Conservation (phyloP, 2,888 invertebrate species). For the Acleris literana region DNA sequence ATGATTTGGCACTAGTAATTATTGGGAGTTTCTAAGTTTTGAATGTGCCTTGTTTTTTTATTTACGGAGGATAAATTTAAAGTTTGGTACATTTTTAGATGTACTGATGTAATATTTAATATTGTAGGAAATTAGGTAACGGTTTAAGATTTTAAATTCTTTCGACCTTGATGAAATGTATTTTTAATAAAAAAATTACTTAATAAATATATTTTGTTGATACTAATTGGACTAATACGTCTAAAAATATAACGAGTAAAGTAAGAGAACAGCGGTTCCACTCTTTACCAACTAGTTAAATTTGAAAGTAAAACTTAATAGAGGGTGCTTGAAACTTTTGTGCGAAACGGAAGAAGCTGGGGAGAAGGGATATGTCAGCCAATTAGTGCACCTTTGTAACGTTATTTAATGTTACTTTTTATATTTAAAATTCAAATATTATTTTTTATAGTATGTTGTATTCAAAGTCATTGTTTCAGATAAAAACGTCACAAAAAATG, state of each 20-base stretch:
- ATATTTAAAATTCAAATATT: too few relatives aligned
- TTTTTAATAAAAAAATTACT: too few relatives aligned
- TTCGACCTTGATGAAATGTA: too few relatives aligned
- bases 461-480: too few relatives aligned
- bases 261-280: not conserved
- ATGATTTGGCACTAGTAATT: constrained; percentile 12
- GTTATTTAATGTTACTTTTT: too few relatives aligned
- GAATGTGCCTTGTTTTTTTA: not conserved
- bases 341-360: constrained; percentile 3
- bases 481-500: not conserved
- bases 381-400: constrained; percentile 3
- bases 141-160: too few relatives aligned
- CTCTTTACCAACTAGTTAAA: constrained; percentile 5
- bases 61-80: not conserved
- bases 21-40: not conserved
- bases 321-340: constrained; percentile 15
- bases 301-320: constrained; percentile 11
- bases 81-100: not conserved
- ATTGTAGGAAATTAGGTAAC: too few relatives aligned
- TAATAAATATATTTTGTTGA: too few relatives aligned
- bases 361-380: constrained; percentile 1
- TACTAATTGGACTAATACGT: too few relatives aligned
- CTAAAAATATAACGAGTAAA: too few relatives aligned
- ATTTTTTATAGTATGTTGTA: too few relatives aligned
- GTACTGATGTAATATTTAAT: too few relatives aligned